Base-by-base conservation (phyloP, 2,888 invertebrate genomes). In the Epinotia ramella region DNA sequence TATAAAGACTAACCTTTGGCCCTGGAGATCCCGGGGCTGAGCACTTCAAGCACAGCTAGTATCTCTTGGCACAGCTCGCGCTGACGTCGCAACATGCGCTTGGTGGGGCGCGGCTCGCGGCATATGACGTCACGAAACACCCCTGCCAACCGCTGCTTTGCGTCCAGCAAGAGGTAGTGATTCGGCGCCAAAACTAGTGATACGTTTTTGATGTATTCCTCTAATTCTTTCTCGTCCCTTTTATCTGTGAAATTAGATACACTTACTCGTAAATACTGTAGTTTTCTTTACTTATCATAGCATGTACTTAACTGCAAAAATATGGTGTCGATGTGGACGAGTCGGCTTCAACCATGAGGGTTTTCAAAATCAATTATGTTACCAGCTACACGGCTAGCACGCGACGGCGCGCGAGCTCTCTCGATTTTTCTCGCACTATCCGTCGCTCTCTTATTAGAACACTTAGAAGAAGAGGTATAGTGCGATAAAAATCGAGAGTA, bases 21-120 rank as follows among this genome's bases (percentile, higher is more conserved):
- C 82, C 97, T 93, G 7, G 96, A 96, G 81, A 97, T 95, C 71
- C 96, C 97, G 0, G 97, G 97, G 77, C 96, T 96, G 2, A 97
- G 87, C 46, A 95, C 95, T 77, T 96, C 95, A 0, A 97, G 86
- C 0, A 97, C 95, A 0, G 94, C 87, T 44, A 97, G 84, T 62
- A 97, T 87, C 80, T 97, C 96, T 66, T 94, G 89, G 80, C 97
- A 97, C 3, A 97, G 86, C 59, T 95, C 91, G 57, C 96, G 92
- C 90, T 97, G 97, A 68, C 96, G 94, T 59, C 92, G 89, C 81
- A 97, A 93, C 40, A 95, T 85, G 79, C 95, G 94, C 80, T 93
- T 95, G 5, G 94, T 93, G 0, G 95, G 95, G 2, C 91, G 88
- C 13, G 91, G 91, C n/a, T 94, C 89, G 63, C 93, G 88, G 77